These are phyloP conservation scores for Malurus elegans DNA, from an alignment of 2,113 vertebrate species.

Conservation along the genomic window DNA sequence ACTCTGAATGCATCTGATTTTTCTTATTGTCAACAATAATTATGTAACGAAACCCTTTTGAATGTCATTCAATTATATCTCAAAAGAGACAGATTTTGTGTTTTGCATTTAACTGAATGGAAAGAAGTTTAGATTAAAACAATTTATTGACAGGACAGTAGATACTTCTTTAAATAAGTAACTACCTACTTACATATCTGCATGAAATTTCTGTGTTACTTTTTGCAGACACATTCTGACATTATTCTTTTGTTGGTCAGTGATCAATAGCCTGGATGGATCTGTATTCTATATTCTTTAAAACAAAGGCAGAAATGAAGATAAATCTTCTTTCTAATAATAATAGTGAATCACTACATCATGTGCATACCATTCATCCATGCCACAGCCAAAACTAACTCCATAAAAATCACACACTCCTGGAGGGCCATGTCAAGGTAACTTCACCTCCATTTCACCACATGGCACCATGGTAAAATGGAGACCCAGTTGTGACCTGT, in stretches of 20 bases:
- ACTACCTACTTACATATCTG: neutral
- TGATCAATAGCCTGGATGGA: neutral
- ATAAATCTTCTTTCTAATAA: neutral
- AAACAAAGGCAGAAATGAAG: neutral
- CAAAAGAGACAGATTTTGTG: neutral
- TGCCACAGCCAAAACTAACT: neutral
- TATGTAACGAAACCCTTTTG: neutral
- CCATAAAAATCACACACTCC: neutral
- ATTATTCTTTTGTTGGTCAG: neutral
- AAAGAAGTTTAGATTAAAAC: neutral
- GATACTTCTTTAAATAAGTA: neutral
- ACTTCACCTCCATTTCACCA: neutral
- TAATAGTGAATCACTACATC: neutral
- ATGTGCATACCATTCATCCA: neutral
- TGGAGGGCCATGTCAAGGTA: neutral
- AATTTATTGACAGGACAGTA: neutral
- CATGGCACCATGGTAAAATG: accelerated
- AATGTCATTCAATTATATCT: neutral
- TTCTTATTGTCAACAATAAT: neutral
- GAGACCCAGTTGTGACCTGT: neutral
- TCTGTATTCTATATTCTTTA: neutral
- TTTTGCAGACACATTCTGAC: neutral
- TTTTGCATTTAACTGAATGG: neutral
- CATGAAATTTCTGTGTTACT: neutral
- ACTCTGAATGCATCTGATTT: neutral